Base-by-base conservation (phyloP, 2,888 invertebrate genomes). In the Drosophila austrosaltans region DNA sequence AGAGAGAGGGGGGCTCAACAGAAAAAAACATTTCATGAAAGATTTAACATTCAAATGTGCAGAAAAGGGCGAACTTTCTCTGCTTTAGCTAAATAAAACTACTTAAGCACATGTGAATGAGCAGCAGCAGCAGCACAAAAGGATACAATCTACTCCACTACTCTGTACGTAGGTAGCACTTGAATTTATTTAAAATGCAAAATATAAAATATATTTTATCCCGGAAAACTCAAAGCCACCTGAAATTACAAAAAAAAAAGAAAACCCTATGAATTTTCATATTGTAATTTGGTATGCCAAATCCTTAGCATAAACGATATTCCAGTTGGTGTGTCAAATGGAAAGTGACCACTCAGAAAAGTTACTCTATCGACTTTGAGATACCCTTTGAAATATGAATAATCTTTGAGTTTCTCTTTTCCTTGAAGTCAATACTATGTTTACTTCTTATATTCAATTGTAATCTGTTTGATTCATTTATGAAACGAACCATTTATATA, bases 31-130 rank as follows among this genome's bases (percentile, higher is more conserved):
- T 91, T 92, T 92, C 87, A 91, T 92, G 89, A 90, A 90, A 91
- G 90, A 92, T 92, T 92, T 91, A 92, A 90, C 91, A 91, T 92
- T 91, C 86, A 91, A 91, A 91, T 90, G 90, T 82, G 91, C 83
- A 82, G 76, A 78, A 85, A 81, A 78, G 68, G 53, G 57, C 60
- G 58, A 30, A 42, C 22, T 36, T 22, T 28, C 61, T 57, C 48
- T 63, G 61, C 63, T 67, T 59, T 59, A 69, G 63, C 79, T 85
- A 90, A 90, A 89, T 87, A 89, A 89, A 90, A 89, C 90, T 90
- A 90, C 90, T 90, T 90, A 88, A 77, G 72, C 81, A 77, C 81
- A 82, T 84, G 76, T 88, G 91, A 89, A 86, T 85, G 83, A 82
- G 77, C 78, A 89, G 63, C 67, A 82, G 77, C 78, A 89, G 63